Evolutionary conservation across 2,888 invertebrate species (phyloP).

Genomic region (Endomychus coccineus): DNA sequence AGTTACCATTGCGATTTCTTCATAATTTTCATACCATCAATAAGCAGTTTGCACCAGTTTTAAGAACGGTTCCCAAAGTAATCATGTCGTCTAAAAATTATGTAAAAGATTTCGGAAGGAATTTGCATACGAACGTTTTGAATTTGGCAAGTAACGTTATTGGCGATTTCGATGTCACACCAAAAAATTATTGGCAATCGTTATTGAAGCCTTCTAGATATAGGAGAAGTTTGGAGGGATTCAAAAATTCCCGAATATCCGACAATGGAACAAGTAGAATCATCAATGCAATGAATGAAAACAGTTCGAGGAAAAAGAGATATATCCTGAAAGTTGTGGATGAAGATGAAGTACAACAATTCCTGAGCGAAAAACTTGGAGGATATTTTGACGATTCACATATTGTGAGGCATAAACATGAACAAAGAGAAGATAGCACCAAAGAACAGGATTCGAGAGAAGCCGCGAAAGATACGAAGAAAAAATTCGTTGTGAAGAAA

Average conservation of each 20-base stretch:
- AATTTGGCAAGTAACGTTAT: slow-evolving; percentile 34
- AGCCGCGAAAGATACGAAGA: slow-evolving; percentile 11
- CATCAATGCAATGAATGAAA: too few species aligned
- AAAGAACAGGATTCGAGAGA: too few species aligned
- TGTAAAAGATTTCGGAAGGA: slow-evolving; percentile 33
- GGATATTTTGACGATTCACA: slow-evolving; percentile 9
- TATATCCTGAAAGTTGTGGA: slow-evolving; percentile 35
- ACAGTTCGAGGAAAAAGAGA: slow-evolving; percentile 22
- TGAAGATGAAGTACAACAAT: slow-evolving; percentile 34
- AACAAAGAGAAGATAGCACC: slow-evolving; percentile 12
- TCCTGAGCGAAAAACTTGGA: slow-evolving; percentile 32
- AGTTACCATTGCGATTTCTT: slow-evolving; percentile 34
- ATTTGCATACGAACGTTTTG: slow-evolving; percentile 33
- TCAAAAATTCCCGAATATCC: slow-evolving; percentile 12
- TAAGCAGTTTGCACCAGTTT: slow-evolving; percentile 31
- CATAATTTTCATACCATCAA: slow-evolving; percentile 31
- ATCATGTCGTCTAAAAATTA: slow-evolving; percentile 33
- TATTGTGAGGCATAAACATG: slow-evolving; percentile 12
- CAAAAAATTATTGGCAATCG: neutral
- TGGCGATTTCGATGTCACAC: slow-evolving; percentile 30
- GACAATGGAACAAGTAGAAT: slow-evolving; percentile 17
- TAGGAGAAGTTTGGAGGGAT: slow-evolving; percentile 3
- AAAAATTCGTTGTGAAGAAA: slow-evolving; percentile 28
- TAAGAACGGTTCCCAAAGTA: slow-evolving; percentile 34
- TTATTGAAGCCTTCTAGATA: slow-evolving; percentile 1